Conservation (phyloP, 2,888 invertebrate species). For the Ashinkailepas kermadecensis region DNA sequence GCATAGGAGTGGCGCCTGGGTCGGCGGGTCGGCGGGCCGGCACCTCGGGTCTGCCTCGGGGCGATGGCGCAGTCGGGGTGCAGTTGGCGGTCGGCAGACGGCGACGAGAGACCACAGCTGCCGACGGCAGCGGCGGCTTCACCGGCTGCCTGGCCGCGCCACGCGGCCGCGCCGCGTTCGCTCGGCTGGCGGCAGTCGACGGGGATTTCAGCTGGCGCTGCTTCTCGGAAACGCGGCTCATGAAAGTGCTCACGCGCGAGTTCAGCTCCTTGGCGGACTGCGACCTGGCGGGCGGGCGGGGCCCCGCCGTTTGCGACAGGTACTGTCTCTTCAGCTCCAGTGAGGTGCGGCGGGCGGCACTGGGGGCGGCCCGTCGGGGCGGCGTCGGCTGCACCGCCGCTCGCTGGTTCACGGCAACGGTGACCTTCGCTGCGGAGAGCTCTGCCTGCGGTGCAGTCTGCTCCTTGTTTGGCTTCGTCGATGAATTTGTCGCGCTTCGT, state of each 20-base stretch:
- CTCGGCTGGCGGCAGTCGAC: background rate
- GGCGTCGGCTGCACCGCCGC: background rate
- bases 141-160: background rate
- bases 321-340: slow-evolving; percentile 78
- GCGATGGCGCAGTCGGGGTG: too few relatives aligned
- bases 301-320: slow-evolving; percentile 50
- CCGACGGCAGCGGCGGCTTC: background rate
- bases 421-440: too few relatives aligned
- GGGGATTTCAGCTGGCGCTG: slow-evolving; percentile 31
- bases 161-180: background rate
- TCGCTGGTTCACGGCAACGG: background rate
- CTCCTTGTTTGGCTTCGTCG: too few relatives aligned
- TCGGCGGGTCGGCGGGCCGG: too few relatives aligned
- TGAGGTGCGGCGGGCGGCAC: slow-evolving; percentile 80
- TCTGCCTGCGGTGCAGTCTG: too few relatives aligned
- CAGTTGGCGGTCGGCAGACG: background rate
- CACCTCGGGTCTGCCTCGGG: too few relatives aligned
- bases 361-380: slow-evolving; percentile 39
- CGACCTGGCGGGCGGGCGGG: slow-evolving; percentile 31
- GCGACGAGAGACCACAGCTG: background rate
- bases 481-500: too few relatives aligned
- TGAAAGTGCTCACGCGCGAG: slow-evolving; percentile 72
- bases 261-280: slow-evolving; percentile 56
- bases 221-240: slow-evolving; percentile 69
- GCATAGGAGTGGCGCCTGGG: too few relatives aligned